phyloP scores from a whole-genome alignment of 2,113 vertebrate species.

The Mystacornis crossleyi region DNA sequence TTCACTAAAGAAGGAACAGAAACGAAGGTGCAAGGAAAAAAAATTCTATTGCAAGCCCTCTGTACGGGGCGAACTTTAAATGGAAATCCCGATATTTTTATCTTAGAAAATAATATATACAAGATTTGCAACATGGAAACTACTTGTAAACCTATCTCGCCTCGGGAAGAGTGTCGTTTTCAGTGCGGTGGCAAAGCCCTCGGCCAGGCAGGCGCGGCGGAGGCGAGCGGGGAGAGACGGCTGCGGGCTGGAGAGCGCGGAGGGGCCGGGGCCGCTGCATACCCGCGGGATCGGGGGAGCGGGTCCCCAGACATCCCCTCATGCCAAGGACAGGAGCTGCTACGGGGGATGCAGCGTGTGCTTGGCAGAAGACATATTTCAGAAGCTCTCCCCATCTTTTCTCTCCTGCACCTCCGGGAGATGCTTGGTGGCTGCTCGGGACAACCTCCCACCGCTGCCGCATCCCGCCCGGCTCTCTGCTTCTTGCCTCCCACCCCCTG shows the following conservation, averaged over 20 bases:
- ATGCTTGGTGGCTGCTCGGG: background rate
- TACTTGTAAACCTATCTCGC: background rate
- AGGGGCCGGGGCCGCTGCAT: background rate
- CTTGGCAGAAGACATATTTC: background rate
- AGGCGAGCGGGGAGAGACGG: background rate
- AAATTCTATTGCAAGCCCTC: background rate
- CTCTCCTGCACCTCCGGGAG: background rate
- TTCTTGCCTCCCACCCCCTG: background rate
- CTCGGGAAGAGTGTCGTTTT: background rate
- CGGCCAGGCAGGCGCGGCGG: background rate
- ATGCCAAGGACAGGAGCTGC: background rate
- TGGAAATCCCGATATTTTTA: background rate
- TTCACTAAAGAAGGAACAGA: background rate
- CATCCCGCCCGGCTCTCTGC: background rate
- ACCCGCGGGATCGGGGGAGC: fast-evolving
- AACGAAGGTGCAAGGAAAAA: background rate
- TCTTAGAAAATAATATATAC: background rate
- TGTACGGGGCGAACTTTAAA: background rate
- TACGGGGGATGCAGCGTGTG: background rate
- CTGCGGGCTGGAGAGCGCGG: background rate
- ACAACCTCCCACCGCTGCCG: background rate
- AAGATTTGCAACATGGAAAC: background rate
- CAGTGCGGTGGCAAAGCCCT: background rate
- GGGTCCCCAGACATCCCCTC: background rate
- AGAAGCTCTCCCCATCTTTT: background rate